A percentile compares a stretch with the other conserved stretches of the same genome.
phyloP scores from a whole-genome alignment of 2,797 vertebrate species.

The Manis crassicaudata region DNA sequence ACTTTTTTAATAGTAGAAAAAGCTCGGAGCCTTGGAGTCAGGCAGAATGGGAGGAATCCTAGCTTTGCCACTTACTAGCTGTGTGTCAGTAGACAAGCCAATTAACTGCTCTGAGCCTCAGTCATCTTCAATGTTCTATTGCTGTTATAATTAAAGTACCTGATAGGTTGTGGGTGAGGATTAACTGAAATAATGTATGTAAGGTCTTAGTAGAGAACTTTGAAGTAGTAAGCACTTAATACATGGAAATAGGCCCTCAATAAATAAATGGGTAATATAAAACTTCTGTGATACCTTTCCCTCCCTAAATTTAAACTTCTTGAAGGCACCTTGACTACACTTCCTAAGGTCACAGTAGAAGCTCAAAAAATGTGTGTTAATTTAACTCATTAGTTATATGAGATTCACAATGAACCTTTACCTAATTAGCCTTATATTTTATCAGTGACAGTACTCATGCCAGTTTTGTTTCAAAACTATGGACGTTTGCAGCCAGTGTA shows the following conservation, averaged over 20 bases:
- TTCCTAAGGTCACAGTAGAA: neutral
- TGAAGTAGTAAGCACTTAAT: neutral
- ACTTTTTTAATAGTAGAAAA: neutral
- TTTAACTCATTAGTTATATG: neutral
- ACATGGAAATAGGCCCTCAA: neutral
- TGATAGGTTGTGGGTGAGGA: neutral
- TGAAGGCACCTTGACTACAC: neutral
- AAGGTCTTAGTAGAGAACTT: neutral
- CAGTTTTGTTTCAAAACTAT: neutral
- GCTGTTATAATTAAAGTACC: neutral
- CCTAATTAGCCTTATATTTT: slow-evolving; percentile 18
- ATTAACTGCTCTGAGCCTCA: neutral
- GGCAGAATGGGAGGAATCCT: neutral
- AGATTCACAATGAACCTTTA: neutral
- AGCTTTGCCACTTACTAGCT: neutral
- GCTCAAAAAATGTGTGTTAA: neutral
- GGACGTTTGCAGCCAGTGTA: neutral
- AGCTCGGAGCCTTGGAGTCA: neutral
- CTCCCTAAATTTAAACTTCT: neutral
- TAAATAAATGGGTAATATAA: neutral
- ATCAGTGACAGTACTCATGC: neutral
- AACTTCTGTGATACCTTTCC: neutral
- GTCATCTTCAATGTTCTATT: neutral
- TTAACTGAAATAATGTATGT: neutral
- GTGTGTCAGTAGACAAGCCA: neutral